A percentile compares a stretch with the other conserved stretches of the same genome.
Conservation (phyloP, 2,888 invertebrate genomes). For the Phaonia tiefii region DNA sequence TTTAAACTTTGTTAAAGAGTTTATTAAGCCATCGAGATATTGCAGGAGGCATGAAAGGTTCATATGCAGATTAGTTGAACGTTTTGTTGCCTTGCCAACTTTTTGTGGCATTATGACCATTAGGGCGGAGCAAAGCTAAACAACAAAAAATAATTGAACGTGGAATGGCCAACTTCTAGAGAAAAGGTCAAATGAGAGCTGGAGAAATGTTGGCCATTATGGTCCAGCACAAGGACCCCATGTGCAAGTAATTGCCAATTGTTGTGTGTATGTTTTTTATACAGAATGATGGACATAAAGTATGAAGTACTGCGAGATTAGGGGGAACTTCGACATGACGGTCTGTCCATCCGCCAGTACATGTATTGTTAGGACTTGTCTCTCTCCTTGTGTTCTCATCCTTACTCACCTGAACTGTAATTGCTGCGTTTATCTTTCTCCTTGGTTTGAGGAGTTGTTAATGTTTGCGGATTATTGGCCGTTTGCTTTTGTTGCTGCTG, state of each 20-base stretch:
- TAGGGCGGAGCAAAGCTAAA: conserved; percentile 6
- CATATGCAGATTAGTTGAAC: conserved; percentile 46
- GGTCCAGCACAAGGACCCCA: conserved; percentile 44
- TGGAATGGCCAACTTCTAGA: background rate
- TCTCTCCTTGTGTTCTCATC: conserved; percentile 12
- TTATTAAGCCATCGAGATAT: conserved; percentile 31
- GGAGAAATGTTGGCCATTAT: background rate
- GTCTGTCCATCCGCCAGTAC: background rate
- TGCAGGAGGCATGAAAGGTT: background rate
- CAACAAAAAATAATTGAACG: background rate
- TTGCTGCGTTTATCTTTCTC: conserved; percentile 77
- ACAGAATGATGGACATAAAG: background rate
- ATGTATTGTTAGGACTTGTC: background rate
- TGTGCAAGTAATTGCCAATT: conserved; percentile 62
- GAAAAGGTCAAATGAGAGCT: background rate
- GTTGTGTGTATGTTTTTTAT: conserved; percentile 17
- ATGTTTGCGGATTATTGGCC: conserved; percentile 58
- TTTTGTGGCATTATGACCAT: conserved; percentile 6
- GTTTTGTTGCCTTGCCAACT: background rate
- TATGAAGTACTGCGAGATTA: no score
- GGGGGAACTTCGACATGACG: background rate
- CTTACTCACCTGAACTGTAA: conserved; percentile 79
- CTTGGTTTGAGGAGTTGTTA: conserved; percentile 69
- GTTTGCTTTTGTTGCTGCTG: conserved; percentile 70
- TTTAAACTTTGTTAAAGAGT: conserved; percentile 65